Conservation (phyloP, 2,888 invertebrate genomes). For the Heteropelma amictum region DNA sequence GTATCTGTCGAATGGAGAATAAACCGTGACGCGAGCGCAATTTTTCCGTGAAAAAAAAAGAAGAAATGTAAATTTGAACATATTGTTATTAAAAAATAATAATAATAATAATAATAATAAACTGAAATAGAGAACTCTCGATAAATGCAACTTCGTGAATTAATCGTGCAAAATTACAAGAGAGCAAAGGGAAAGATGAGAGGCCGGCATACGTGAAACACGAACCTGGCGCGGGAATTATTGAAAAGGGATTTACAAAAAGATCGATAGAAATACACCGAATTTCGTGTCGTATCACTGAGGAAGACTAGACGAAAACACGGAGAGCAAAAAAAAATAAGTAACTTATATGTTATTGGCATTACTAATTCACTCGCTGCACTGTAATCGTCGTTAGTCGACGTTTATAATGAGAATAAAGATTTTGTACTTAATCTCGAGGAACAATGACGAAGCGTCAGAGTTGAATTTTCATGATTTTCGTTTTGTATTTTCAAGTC, state of each 20-base stretch:
- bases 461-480: slow-evolving; percentile 35
- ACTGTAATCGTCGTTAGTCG: slow-evolving; percentile 46
- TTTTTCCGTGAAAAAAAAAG: slow-evolving; percentile 52
- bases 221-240: slow-evolving; percentile 20
- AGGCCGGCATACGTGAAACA: slow-evolving; percentile 31
- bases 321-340: slow-evolving; percentile 20
- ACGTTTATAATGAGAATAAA: slow-evolving; percentile 50
- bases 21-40: slow-evolving; percentile 56
- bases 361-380: slow-evolving; percentile 45
- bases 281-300: slow-evolving; percentile 18
- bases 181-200: slow-evolving; percentile 1
- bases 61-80: slow-evolving; percentile 73
- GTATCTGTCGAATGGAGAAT: slow-evolving; percentile 67
- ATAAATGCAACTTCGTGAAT: slow-evolving; percentile 30
- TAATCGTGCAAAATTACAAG: slow-evolving; percentile 20
- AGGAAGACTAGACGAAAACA: not conserved
- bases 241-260: slow-evolving; percentile 29
- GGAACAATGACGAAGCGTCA: slow-evolving; percentile 47
- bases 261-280: slow-evolving; percentile 7
- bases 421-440: slow-evolving; percentile 64
- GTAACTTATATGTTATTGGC: slow-evolving; percentile 44
- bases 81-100: slow-evolving; percentile 63
- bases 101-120: too few relatives aligned
- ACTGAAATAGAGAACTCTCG: slow-evolving; percentile 49
- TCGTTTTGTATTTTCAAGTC: slow-evolving; percentile 38